These are phyloP conservation scores for Reticulitermes speratus DNA, from an alignment of 1,140 invertebrate species.

Conservation along the genomic window DNA sequence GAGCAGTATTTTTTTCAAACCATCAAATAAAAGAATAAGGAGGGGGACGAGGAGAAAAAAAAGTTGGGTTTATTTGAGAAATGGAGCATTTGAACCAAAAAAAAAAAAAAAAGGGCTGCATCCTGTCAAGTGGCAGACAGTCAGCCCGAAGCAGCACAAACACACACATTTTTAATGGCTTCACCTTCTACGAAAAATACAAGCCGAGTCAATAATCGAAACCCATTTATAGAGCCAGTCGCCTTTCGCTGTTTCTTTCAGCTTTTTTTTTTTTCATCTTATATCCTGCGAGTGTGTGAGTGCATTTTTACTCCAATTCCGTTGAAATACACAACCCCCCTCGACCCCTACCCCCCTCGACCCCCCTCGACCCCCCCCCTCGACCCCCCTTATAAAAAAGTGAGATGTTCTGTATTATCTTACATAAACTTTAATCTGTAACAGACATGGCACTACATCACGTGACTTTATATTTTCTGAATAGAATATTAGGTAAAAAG, in stretches of 20 bases:
- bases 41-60: neutral
- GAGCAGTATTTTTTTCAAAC: neutral
- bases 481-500: no score
- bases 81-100: conserved; percentile 10
- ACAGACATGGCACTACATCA: neutral
- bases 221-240: conserved; percentile 8
- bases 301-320: neutral
- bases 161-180: conserved; percentile 19
- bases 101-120: neutral
- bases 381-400: neutral
- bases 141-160: neutral
- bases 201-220: conserved; percentile 11
- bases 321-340: neutral
- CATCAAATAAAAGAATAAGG: neutral
- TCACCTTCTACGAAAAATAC: conserved; percentile 5
- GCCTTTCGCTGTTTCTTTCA: neutral
- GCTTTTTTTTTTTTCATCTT: neutral
- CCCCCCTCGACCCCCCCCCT: neutral
- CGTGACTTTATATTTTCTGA: neutral
- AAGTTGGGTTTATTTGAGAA: conserved; percentile 15
- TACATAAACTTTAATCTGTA: neutral
- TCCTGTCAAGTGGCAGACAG: conserved; percentile 13
- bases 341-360: neutral
- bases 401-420: neutral
- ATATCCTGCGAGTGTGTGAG: neutral